Evolutionary conservation across 1,140 invertebrate species (phyloP).

Genomic region (Cydia pomonella): DNA sequence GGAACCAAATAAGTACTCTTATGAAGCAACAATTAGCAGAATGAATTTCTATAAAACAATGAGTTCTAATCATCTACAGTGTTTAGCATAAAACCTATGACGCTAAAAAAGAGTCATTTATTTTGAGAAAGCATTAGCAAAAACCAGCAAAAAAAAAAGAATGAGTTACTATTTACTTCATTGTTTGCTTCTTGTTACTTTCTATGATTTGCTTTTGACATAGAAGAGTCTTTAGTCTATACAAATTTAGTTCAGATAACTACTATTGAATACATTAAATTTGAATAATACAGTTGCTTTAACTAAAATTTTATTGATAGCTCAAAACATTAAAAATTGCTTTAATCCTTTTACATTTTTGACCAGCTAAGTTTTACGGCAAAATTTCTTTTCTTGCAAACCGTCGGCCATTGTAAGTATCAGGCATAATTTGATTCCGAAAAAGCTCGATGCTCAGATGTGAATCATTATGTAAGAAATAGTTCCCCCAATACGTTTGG

Average conservation of each 20-base stretch:
- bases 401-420: background rate
- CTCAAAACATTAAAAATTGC: no score
- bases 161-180: background rate
- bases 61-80: background rate
- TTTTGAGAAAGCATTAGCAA: background rate
- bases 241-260: no score
- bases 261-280: no score
- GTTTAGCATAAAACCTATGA: constrained; percentile 6
- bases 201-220: background rate
- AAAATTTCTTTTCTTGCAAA: background rate
- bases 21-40: constrained; percentile 22
- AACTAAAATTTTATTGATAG: no score
- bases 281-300: no score
- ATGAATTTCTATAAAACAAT: constrained; percentile 9
- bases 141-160: background rate
- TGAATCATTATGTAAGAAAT: background rate
- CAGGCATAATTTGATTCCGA: background rate
- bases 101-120: background rate
- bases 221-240: background rate
- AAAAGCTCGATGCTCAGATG: background rate
- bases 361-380: no score
- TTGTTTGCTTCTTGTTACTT: background rate
- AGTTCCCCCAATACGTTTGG: background rate
- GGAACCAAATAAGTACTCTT: constrained; percentile 17
- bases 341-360: no score